Evolutionary conservation across 2,113 vertebrate genomes (phyloP).

Genomic region (Gorilla gorilla): DNA sequence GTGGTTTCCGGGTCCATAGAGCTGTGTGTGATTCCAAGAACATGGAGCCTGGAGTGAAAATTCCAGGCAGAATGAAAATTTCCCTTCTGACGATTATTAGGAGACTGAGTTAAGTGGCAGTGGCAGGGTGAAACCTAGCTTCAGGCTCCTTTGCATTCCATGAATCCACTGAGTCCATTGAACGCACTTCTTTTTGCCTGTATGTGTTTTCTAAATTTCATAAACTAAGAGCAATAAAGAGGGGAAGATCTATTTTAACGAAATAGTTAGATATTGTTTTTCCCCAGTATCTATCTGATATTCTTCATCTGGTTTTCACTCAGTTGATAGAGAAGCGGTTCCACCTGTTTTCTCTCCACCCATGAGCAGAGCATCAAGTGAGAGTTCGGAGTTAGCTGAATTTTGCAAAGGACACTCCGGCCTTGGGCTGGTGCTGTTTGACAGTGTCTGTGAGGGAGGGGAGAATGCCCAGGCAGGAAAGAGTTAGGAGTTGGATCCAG

Average conservation of each 20-base stretch:
- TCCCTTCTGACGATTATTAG: too few relatives aligned
- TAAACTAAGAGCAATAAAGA: background rate
- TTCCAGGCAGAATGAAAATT: background rate
- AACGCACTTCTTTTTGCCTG: background rate
- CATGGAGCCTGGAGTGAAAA: background rate
- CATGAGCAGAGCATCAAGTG: accelerated
- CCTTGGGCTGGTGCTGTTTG: accelerated
- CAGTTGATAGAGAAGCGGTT: background rate
- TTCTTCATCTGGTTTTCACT: background rate
- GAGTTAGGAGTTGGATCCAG: background rate
- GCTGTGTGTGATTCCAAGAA: background rate
- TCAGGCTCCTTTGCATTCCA: background rate
- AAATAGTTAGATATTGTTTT: background rate
- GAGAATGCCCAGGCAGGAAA: too few relatives aligned
- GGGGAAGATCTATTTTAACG: background rate
- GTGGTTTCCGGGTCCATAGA: background rate
- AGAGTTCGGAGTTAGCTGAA: too few relatives aligned
- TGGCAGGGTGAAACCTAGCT: background rate
- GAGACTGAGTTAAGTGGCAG: background rate
- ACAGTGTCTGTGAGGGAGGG: too few relatives aligned
- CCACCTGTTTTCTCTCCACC: background rate
- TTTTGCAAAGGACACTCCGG: background rate
- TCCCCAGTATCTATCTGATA: accelerated
- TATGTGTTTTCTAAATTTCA: background rate
- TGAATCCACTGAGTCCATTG: accelerated